Conservation (phyloP, 2,113 vertebrate species). For the Entomyzon cyanotis region DNA sequence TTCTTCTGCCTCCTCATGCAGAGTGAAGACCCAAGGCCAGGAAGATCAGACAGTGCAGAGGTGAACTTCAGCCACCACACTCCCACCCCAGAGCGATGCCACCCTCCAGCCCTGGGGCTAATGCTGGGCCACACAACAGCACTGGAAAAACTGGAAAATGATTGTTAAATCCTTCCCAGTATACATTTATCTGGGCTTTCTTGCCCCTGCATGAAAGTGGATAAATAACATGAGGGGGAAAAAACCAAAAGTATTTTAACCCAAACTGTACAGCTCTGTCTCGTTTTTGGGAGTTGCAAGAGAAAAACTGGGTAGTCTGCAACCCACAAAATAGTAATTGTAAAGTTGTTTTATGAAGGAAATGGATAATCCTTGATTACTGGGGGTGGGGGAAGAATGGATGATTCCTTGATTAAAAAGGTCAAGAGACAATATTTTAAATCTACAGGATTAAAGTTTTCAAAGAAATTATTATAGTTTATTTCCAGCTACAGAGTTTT, state of each 20-base stretch:
- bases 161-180: neutral
- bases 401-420: neutral
- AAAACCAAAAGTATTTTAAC: neutral
- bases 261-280: neutral
- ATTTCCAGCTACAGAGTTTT: neutral
- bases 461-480: neutral
- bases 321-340: neutral
- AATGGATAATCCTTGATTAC: neutral
- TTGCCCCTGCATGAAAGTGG: neutral
- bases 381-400: accelerated
- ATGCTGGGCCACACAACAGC: neutral
- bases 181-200: neutral
- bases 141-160: neutral
- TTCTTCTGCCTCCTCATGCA: neutral
- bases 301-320: neutral
- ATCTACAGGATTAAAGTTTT: neutral
- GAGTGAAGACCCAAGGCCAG: neutral
- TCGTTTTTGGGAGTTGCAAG: neutral
- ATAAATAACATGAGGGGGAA: accelerated
- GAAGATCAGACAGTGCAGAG: neutral
- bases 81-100: accelerated
- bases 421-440: neutral
- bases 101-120: neutral
- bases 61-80: neutral
- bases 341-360: neutral